Base-by-base conservation (phyloP, 2,113 vertebrate genomes). In the Lophura nycthemera region DNA sequence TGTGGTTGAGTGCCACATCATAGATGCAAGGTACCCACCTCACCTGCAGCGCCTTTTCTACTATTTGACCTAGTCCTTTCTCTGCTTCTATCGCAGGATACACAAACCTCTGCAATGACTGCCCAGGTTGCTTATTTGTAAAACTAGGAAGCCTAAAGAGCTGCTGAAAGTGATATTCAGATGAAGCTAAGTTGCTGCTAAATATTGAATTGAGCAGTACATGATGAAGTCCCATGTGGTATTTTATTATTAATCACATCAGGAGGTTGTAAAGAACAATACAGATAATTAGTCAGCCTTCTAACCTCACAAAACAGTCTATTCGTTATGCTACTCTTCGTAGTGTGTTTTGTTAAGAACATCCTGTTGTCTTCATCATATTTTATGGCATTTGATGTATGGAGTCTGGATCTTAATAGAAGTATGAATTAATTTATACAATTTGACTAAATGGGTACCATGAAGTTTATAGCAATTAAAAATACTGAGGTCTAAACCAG, bases 221-320 rank as follows among this genome's bases (percentile, higher is more conserved):
- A 69, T 77, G 73, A 75, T 93, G 81, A 95, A 89, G 70, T 83
- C 83, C 38, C 67, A 75, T 83, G 69, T 92, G 54, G 38, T 91
- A 88, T 92, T 97, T 90, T 94, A 52, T 93, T 93, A 90, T 89
- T 91, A 94, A 81, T 96, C 86, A 83, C 42, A 93, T 87, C 92
- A 86, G 47, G 71, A 92, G 78, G 57, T 82, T 92, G 59, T 94
- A 94, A 94, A 94, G 72, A 93, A 92, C 74, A 95, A 95, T 93
- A 47, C 13, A 19, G 84, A 87, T 92, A 93, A 95, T 93, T 94
- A 95, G 77, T 90, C 71, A 88, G 77, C 30, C 74, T 95, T 92
- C 77, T 85, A 91, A 85, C 77, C 87, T 71, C 12, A 2, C 63
- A 88, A 94, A 95, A 64, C 30, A 86, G 65, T 50, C 52, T 95